A percentile compares a stretch with the other conserved stretches of the same genome.
These are phyloP conservation scores for Eufriesea mexicana DNA, from an alignment of 1,140 invertebrate species.

Conservation along the genomic window DNA sequence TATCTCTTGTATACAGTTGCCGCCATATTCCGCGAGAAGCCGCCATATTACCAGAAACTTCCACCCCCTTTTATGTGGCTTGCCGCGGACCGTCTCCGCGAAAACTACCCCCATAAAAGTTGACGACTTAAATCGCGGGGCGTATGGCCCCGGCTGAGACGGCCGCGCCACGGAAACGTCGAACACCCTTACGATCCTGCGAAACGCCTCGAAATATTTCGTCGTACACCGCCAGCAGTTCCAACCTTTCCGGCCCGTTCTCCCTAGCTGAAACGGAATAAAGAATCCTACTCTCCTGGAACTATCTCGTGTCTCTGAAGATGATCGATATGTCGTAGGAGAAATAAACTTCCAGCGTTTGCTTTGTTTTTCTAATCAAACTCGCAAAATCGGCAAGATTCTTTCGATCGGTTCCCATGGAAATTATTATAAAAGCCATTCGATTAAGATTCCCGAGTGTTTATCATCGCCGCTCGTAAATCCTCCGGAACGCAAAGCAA, in stretches of 20 bases:
- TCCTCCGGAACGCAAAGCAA: slow-evolving; percentile 56
- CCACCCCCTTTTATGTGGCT: slow-evolving; percentile 73
- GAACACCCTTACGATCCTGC: slow-evolving; percentile 64
- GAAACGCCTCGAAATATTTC: slow-evolving; percentile 67
- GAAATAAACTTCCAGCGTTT: not conserved
- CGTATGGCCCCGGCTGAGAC: slow-evolving; percentile 71
- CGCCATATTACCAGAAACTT: slow-evolving; percentile 79
- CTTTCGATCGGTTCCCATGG: not conserved
- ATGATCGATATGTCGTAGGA: not conserved
- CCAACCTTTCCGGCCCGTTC: not conserved
- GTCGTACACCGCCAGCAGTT: not conserved
- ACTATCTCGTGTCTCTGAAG: not conserved
- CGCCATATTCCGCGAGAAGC: slow-evolving; percentile 77
- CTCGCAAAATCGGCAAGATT: not conserved
- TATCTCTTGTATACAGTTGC: slow-evolving; percentile 80
- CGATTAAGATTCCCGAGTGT: slow-evolving; percentile 59
- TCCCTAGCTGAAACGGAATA: not conserved
- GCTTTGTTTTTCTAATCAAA: not conserved
- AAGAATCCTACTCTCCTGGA: not conserved
- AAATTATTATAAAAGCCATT: slow-evolving; percentile 50
- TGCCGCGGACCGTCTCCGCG: slow-evolving; percentile 71
- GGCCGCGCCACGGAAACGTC: slow-evolving; percentile 31
- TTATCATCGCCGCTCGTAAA: slow-evolving; percentile 65
- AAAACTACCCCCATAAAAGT: slow-evolving; percentile 81
- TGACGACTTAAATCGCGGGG: slow-evolving; percentile 79